These are phyloP conservation scores for Bilobella aurantiaca DNA, from an alignment of 1,140 invertebrate genomes.

Conservation along the genomic window DNA sequence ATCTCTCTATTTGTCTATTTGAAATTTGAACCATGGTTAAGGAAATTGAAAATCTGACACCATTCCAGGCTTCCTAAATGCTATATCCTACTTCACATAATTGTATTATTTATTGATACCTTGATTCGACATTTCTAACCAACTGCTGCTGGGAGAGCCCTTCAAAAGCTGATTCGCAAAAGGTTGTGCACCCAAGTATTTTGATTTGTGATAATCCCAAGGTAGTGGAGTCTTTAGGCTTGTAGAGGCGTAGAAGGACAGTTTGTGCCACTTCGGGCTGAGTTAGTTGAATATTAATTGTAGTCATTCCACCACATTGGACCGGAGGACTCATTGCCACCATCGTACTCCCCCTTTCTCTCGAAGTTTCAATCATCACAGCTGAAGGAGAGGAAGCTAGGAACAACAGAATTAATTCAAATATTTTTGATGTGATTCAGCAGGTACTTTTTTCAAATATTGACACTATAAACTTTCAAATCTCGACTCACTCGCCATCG, in stretches of 20 bases:
- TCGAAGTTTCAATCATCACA: conserved; percentile 68
- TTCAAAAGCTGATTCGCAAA: conserved; percentile 47
- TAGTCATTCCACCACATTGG: conserved; percentile 70
- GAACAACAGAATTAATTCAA: no score
- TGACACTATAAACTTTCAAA: not conserved
- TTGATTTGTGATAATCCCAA: conserved; percentile 77
- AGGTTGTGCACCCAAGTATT: conserved; percentile 68
- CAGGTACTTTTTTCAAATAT: not conserved
- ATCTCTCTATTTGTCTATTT: no score
- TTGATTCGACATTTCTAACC: conserved; percentile 27
- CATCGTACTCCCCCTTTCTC: conserved; percentile 43
- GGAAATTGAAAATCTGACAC: no score
- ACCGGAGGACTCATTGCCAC: conserved; percentile 59
- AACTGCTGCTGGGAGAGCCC: conserved; percentile 31
- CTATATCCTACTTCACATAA: no score
- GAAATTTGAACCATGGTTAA: no score
- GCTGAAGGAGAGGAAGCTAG: conserved; percentile 66
- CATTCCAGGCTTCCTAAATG: no score
- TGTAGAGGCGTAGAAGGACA: conserved; percentile 57
- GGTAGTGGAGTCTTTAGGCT: conserved; percentile 73
- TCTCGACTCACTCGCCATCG: conserved; percentile 55
- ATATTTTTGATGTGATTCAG: no score
- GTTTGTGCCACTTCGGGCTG: conserved; percentile 61
- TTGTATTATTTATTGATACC: no score
- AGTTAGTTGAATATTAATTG: conserved; percentile 67